Percentiles rank a stretch among this genome's conserved stretches.
phyloP scores from a whole-genome alignment of 2,113 vertebrate species.

The Larimichthys polyactis region DNA sequence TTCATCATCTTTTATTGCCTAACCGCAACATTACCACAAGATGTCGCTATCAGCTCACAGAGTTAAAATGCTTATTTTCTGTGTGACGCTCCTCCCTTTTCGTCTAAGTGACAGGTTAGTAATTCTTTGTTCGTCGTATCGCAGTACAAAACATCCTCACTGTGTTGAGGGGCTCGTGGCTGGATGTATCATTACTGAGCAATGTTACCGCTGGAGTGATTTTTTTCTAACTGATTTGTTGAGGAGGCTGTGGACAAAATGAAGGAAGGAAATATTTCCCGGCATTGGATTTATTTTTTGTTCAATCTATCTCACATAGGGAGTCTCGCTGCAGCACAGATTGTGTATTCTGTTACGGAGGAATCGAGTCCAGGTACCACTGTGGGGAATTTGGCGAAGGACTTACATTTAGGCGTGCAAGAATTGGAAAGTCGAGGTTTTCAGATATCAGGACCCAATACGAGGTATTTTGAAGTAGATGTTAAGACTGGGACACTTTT shows the following conservation, averaged over 20 bases:
- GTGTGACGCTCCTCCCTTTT: constrained; percentile 58
- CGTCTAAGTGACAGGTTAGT: not conserved
- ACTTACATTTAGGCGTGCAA: constrained; percentile 77
- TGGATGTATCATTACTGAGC: not conserved
- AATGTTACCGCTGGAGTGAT: constrained; percentile 13
- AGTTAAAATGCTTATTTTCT: not conserved
- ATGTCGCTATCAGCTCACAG: constrained; percentile 50
- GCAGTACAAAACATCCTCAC: not conserved
- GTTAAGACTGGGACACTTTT: constrained; percentile 82
- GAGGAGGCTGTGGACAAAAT: constrained; percentile 37
- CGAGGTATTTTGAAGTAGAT: constrained; percentile 83
- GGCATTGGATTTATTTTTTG: constrained; percentile 54
- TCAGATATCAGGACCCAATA: constrained; percentile 82
- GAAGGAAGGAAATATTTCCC: constrained; percentile 26
- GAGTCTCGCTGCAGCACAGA: constrained; percentile 60
- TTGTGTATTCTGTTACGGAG: constrained; percentile 79
- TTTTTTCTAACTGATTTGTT: not conserved
- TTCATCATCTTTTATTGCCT: not conserved
- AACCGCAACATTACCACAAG: constrained; percentile 37
- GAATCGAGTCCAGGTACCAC: constrained; percentile 77
- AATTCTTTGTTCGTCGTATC: constrained; percentile 65
- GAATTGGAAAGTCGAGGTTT: constrained; percentile 79
- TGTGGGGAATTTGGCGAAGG: constrained; percentile 83
- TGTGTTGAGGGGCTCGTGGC: not conserved
- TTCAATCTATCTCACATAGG: constrained; percentile 47